Conservation (phyloP, 2,797 vertebrate genomes). For the Gymnothorax reevesii region DNA sequence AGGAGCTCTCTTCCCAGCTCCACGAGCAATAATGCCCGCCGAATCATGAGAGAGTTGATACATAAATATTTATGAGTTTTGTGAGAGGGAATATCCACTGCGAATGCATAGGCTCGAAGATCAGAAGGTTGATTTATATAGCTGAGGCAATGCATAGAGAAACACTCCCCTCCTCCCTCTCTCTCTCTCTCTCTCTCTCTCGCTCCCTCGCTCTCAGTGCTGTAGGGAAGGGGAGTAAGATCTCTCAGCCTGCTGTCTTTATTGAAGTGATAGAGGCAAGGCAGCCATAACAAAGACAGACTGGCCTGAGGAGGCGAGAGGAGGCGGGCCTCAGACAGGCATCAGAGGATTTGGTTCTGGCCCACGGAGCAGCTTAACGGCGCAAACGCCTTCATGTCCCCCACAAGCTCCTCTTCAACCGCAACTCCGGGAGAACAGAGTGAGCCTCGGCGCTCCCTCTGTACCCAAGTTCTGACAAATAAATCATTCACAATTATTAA, state of each 20-base stretch:
- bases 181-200: slow-evolving; percentile 2
- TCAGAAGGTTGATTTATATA: slow-evolving; percentile 71
- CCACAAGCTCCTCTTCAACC: slow-evolving; percentile 67
- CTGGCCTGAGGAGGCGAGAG: slow-evolving; percentile 65
- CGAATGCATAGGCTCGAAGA: slow-evolving; percentile 66
- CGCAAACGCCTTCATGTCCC: slow-evolving; percentile 67
- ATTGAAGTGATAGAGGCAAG: slow-evolving; percentile 74
- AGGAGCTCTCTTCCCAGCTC: slow-evolving; percentile 47
- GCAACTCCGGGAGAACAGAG: slow-evolving; percentile 23
- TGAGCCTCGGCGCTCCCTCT: neutral
- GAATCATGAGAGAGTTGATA: slow-evolving; percentile 75
- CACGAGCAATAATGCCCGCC: slow-evolving; percentile 62
- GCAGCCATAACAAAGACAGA: slow-evolving; percentile 66
- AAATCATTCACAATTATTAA: neutral
- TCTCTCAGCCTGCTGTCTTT: slow-evolving; percentile 23
- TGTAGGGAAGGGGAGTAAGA: slow-evolving; percentile 52
- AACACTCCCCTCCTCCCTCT: neutral
- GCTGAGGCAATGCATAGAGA: slow-evolving; percentile 49
- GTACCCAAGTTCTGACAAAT: neutral
- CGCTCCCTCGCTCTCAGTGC: slow-evolving; percentile 41
- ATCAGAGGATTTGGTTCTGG: slow-evolving; percentile 76
- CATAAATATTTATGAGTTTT: slow-evolving; percentile 74
- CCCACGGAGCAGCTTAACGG: slow-evolving; percentile 77
- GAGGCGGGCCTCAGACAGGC: slow-evolving; percentile 71
- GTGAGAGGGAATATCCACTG: slow-evolving; percentile 62